A percentile compares a stretch with the other conserved stretches of the same genome.
phyloP scores from a whole-genome alignment of 2,797 vertebrate species.

The Sparidentex hasta region DNA sequence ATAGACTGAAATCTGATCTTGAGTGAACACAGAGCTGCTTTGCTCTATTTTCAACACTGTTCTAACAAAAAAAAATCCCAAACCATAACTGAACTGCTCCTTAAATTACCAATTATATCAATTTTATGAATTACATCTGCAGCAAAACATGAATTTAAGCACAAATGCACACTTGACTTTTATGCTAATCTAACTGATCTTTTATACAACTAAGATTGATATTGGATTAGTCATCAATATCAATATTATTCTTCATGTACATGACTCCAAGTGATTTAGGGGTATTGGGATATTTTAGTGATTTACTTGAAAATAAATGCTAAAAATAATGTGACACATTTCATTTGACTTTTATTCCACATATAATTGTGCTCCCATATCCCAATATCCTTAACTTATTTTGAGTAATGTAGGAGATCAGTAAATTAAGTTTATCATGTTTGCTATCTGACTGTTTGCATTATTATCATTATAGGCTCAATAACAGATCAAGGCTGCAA shows the following conservation, averaged over 20 bases:
- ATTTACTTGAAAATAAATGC: too few species aligned
- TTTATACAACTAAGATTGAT: neutral
- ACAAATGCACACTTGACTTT: neutral
- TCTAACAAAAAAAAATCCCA: neutral
- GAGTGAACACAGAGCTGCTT: constrained; percentile 33
- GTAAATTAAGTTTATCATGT: neutral
- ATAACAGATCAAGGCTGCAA: too few species aligned
- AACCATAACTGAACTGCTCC: neutral
- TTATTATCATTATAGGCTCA: neutral
- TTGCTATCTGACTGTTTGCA: neutral
- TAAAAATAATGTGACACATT: too few species aligned
- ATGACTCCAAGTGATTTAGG: too few species aligned
- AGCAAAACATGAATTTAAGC: neutral
- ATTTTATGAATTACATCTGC: neutral
- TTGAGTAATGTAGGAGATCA: neutral
- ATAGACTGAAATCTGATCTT: constrained; percentile 64
- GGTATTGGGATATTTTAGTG: too few species aligned
- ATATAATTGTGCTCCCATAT: too few species aligned
- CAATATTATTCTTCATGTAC: neutral
- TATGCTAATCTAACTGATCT: neutral
- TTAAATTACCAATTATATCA: neutral
- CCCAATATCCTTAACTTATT: too few species aligned
- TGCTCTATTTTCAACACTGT: constrained; percentile 16
- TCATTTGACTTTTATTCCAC: too few species aligned
- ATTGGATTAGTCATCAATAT: neutral